A percentile compares a stretch with the other conserved stretches of the same genome.
phyloP scores from a whole-genome alignment of 2,113 vertebrate genomes.

The Otocyon megalotis region DNA sequence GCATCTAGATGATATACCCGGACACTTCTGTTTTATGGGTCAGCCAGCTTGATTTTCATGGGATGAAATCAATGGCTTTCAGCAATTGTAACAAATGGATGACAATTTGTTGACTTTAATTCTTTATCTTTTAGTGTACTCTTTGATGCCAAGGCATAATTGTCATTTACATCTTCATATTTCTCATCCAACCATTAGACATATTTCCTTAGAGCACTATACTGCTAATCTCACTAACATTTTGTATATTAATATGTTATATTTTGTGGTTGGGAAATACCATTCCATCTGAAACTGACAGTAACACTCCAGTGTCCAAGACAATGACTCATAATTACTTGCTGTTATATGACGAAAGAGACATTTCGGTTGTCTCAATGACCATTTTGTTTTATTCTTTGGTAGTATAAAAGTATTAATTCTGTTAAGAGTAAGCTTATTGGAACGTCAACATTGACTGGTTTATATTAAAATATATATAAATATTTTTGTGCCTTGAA shows the following conservation, averaged over 20 bases:
- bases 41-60: background rate
- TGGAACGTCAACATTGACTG: background rate
- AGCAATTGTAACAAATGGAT: background rate
- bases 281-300: background rate
- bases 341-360: background rate
- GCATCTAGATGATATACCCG: background rate
- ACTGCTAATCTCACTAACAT: background rate
- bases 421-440: background rate
- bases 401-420: background rate
- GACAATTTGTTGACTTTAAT: background rate
- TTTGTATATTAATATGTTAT: background rate
- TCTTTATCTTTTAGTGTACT: background rate
- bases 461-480: conserved; percentile 21
- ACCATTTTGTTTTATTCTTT: background rate
- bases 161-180: background rate
- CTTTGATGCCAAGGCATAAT: background rate
- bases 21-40: background rate
- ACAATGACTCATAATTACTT: background rate
- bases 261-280: background rate
- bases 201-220: background rate
- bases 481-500: background rate
- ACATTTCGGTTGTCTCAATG: background rate
- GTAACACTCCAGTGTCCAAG: background rate
- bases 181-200: background rate
- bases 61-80: background rate